A percentile compares a stretch with the other conserved stretches of the same genome.
Evolutionary conservation across 2,797 vertebrate genomes (phyloP).

Genomic region (Sebastes baramenuke): DNA sequence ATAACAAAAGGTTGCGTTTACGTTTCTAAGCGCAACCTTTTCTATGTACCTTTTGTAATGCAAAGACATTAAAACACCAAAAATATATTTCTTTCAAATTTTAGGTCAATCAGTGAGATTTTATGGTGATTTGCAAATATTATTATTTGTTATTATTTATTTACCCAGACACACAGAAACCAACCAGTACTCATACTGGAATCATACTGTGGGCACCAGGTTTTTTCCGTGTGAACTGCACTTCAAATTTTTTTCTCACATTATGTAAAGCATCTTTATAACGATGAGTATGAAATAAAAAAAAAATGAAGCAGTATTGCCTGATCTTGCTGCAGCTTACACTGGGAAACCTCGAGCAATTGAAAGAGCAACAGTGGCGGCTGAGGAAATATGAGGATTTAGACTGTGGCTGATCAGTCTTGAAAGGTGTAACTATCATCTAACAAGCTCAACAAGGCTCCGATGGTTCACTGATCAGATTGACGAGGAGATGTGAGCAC

Average conservation of each 20-base stretch:
- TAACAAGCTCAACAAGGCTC: conserved; percentile 18
- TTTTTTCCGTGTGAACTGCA: background rate
- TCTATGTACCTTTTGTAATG: too few relatives aligned
- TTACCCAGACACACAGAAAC: too few relatives aligned
- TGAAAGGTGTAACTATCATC: conserved; percentile 21
- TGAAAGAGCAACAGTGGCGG: background rate
- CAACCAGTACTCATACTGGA: too few relatives aligned
- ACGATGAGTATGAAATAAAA: background rate
- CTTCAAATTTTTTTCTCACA: background rate
- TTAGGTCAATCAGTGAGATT: background rate
- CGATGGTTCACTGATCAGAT: conserved; percentile 13
- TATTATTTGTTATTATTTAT: too few relatives aligned
- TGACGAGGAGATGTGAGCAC: conserved; percentile 2
- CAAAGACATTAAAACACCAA: background rate
- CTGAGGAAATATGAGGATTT: conserved; percentile 12
- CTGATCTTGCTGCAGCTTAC: background rate
- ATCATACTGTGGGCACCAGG: too few relatives aligned
- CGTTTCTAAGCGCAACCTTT: too few relatives aligned
- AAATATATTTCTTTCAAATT: background rate
- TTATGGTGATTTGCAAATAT: background rate
- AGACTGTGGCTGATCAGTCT: conserved; percentile 21
- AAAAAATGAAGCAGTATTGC: background rate
- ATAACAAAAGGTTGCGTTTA: too few relatives aligned
- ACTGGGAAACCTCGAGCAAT: background rate
- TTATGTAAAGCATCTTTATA: background rate